Evolutionary conservation across 2,797 vertebrate genomes (phyloP).

Genomic region (Sebastes paucispinis): DNA sequence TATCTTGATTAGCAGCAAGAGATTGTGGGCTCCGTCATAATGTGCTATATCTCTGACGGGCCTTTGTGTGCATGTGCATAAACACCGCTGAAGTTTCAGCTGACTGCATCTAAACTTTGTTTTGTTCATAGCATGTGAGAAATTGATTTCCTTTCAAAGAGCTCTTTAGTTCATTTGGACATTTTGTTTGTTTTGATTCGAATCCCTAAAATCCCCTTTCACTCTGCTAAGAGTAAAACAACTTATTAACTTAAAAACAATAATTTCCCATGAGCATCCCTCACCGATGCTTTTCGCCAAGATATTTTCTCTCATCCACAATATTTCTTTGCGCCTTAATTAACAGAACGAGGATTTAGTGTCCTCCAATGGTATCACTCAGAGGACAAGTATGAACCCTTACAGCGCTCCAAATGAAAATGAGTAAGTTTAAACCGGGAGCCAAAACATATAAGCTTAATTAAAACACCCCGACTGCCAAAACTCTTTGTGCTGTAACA

Average conservation of each 20-base stretch:
- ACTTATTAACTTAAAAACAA: constrained; percentile 77
- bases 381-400: constrained; percentile 62
- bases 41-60: constrained; percentile 35
- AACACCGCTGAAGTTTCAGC: constrained; percentile 25
- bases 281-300: constrained; percentile 53
- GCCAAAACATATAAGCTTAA: constrained; percentile 44
- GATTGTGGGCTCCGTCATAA: constrained; percentile 35
- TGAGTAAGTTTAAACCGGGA: constrained; percentile 45
- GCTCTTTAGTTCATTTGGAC: constrained; percentile 66
- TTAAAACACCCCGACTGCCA: constrained; percentile 40
- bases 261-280: constrained; percentile 73
- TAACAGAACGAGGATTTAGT: constrained; percentile 74
- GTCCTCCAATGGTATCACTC: constrained; percentile 62
- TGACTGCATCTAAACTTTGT: constrained; percentile 45
- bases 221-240: constrained; percentile 70
- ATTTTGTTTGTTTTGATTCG: constrained; percentile 72
- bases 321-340: constrained; percentile 72
- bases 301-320: constrained; percentile 57
- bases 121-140: constrained; percentile 42
- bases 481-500: constrained; percentile 40
- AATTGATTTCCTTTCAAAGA: constrained; percentile 57
- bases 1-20: constrained; percentile 52
- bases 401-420: constrained; percentile 55
- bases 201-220: constrained; percentile 70
- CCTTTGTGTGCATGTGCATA: constrained; percentile 18